Conservation (phyloP, 2,113 vertebrate genomes). For the Sprattus sprattus region DNA sequence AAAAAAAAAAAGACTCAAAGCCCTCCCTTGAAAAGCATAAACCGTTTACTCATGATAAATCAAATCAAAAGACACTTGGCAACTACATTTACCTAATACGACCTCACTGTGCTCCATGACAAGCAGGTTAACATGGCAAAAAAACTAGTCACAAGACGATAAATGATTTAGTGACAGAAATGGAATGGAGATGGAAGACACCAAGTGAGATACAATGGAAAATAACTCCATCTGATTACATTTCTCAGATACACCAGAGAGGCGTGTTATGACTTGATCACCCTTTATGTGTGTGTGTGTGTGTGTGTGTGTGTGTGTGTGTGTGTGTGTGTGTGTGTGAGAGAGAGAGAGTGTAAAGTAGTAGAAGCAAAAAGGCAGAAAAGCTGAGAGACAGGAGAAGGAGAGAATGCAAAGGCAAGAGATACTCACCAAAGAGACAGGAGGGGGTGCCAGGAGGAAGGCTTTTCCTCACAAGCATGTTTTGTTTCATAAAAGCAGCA, state of each 20-base stretch:
- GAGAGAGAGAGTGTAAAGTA: no score
- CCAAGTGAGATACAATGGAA: neutral
- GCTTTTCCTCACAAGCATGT: slow-evolving; percentile 97
- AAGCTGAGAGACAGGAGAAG: slow-evolving; percentile 1
- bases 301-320: neutral
- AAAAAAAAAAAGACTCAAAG: no score
- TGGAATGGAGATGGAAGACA: neutral
- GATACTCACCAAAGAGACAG: slow-evolving; percentile 96
- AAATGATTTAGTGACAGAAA: neutral
- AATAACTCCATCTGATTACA: neutral
- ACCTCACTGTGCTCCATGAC: neutral
- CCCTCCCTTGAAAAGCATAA: neutral
- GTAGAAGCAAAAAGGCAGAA: neutral
- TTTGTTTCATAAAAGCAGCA: slow-evolving; percentile 99
- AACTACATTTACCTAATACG: neutral
- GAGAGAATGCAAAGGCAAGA: slow-evolving; percentile 33
- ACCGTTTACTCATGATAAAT: neutral
- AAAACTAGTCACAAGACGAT: neutral
- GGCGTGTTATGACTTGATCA: neutral
- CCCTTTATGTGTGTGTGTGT: neutral
- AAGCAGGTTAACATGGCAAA: neutral
- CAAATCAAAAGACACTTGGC: neutral
- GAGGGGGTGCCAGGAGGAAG: slow-evolving; percentile 92
- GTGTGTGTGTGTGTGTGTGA: neutral
- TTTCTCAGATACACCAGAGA: neutral